Evolutionary conservation across 1,140 invertebrate species (phyloP), one percentile per base, ranked within the genome.

Genomic region (Heliconius melpomene): DNA sequence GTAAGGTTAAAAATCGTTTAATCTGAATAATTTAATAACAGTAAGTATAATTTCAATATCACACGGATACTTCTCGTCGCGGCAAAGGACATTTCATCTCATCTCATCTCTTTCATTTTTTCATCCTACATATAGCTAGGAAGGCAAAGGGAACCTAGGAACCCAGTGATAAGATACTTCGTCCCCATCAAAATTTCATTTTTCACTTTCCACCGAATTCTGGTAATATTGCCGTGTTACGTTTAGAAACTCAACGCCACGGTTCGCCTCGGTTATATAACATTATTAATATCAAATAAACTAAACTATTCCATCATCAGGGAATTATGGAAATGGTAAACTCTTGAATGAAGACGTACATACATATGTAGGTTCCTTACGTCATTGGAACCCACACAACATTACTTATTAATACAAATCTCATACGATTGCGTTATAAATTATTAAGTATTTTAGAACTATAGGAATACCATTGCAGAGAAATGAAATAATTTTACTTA

Each of bases 331-430:
- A 26, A 7, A 66, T 66, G 26, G 60, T 26, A 66, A 29, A 26
- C 60, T 23, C n/a, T 66, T 26, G 26, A 66, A 66, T 26, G 26
- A 29, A 66, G 60, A 29, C 26, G 5, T 66, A 66, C 13, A 20
- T 18, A 52, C 6, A 20, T 18, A 18, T 18, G 16, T 52, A 52
- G 6, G 0, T 46, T 1, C 40, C 40, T 32, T 52, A 52, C 50
- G 11, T 66, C 16, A 11, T 29, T 29, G 3, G 29, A 23, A 26
- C 60, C 3, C 23, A 13, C 26, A 16, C 7, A 66, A 3, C 13
- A 66, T 66, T 66, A 66, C 26, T 29, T 29, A 66, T 66, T 66
- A 26, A 66, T 66, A 66, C 9, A 66, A 29, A 66, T 29, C 60
- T 66, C 11, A 11, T 11, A 6, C 26, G 23, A 66, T 66, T 23